Evolutionary conservation across 2,797 vertebrate genomes (phyloP), one percentile per base, ranked within the genome.

Genomic region (Darevskia nairensis): DNA sequence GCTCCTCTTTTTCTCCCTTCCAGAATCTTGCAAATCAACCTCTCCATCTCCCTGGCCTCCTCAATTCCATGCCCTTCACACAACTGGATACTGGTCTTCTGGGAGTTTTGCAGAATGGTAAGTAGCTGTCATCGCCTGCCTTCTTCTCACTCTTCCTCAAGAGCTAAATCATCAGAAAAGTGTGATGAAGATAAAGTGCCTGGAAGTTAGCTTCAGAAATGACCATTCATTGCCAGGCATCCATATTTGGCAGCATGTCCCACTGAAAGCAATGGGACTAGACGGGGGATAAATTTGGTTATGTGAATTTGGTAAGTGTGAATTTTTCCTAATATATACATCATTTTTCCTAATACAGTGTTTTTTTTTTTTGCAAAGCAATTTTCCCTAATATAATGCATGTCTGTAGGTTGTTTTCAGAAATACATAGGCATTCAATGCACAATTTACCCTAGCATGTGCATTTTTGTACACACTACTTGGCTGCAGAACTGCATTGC

Each of bases 21-120:
- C 59, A 5, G 68, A 41, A 35, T 23, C 78, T 64, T 83, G n/a
- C 55, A 87, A 87, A 84, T 74, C 81, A 80, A 84, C 19, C 32
- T 80, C 41, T 41, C 19, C 59, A 41, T 19, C 35, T n/a, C 21
- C 3, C 66, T 8, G 13, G 61, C 13, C 5, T 4, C 29, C 27
- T 41, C 46, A 50, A 8, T 82, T 35, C 76, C 21, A 32, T 46
- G 32, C 59, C 55, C 68, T 85, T 84, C 64, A 71, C 66, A 71
- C 35, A 88, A 29, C 46, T 72, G 50, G 66, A 72, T 64, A 59
- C 50, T 74, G 46, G 39, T 72, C 76, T 79, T 72, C 6, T 21
- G n/a, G 68, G 68, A 74, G 23, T n/a, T 35, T 74, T 80, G 55
- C 19, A 46, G 77, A 80, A 80, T 59, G 72, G 76, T 32, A 84